Conservation (phyloP, 2,797 vertebrate genomes). For the Streptopelia turtur region DNA sequence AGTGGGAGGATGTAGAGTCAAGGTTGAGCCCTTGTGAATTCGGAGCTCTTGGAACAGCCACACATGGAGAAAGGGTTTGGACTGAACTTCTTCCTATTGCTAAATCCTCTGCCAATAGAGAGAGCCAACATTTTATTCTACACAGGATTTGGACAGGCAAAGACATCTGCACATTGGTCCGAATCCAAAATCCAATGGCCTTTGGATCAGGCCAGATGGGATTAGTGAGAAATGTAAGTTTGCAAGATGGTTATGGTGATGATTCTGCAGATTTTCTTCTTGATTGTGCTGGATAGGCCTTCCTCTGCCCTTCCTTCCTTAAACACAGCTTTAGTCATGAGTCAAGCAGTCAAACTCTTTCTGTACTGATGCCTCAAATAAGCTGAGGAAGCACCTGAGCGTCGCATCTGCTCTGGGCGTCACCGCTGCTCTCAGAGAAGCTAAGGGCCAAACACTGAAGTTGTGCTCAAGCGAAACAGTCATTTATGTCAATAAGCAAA, state of each 20-base stretch:
- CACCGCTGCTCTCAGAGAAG: neutral
- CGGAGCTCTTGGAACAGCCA: constrained; percentile 32
- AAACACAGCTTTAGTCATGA: neutral
- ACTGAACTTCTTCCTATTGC: constrained; percentile 45
- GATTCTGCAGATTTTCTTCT: constrained; percentile 54
- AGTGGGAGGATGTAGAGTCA: neutral
- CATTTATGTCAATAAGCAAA: neutral
- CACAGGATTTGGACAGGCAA: neutral
- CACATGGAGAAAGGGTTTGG: constrained; percentile 26
- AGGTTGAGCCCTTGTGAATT: constrained; percentile 21
- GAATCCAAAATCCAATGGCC: constrained; percentile 34
- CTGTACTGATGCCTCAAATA: neutral
- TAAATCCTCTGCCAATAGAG: constrained; percentile 25
- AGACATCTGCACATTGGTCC: neutral
- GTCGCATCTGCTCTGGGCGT: neutral
- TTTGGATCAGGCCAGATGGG: constrained; percentile 44
- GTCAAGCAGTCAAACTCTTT: neutral
- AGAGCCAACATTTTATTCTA: constrained; percentile 49
- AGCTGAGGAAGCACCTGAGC: constrained; percentile 23
- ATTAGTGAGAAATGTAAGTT: constrained; percentile 15
- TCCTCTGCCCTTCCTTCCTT: constrained; percentile 30
- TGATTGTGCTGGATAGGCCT: neutral
- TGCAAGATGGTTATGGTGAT: constrained; percentile 30
- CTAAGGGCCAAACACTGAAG: neutral
- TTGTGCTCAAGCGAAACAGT: neutral